phyloP scores from a whole-genome alignment of 2,888 invertebrate genomes.

The Leptopilina syphax region DNA sequence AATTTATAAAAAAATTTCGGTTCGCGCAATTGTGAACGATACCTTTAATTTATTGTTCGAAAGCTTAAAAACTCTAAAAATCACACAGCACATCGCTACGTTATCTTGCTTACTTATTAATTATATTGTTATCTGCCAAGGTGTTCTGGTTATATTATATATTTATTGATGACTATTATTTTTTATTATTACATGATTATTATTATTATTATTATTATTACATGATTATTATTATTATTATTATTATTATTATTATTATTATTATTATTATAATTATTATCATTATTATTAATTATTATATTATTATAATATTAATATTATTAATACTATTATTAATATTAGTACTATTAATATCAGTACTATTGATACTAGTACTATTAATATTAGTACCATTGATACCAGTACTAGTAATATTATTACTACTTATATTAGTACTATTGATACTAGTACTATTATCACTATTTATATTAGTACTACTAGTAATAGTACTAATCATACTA shows the following conservation, averaged over 20 bases:
- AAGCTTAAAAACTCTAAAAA: slow-evolving; percentile 41
- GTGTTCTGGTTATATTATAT: slow-evolving; percentile 77
- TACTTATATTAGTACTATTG: too few relatives aligned
- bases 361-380: too few relatives aligned
- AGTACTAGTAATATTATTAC: too few relatives aligned
- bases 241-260: slow-evolving; percentile 60
- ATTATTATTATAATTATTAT: slow-evolving; percentile 65
- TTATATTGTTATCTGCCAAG: slow-evolving; percentile 74
- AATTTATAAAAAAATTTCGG: slow-evolving; percentile 45
- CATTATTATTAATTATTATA: slow-evolving; percentile 35
- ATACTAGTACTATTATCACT: too few relatives aligned
- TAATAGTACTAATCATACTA: too few relatives aligned
- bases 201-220: slow-evolving; percentile 60
- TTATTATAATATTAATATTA: slow-evolving; percentile 59
- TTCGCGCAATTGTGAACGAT: slow-evolving; percentile 61
- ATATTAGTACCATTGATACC: too few relatives aligned
- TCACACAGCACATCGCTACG: slow-evolving; percentile 62
- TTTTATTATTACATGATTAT: slow-evolving; percentile 63
- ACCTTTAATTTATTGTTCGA: slow-evolving; percentile 25
- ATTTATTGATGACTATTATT: slow-evolving; percentile 74
- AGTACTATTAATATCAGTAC: too few relatives aligned
- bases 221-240: slow-evolving; percentile 61
- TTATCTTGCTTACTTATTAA: slow-evolving; percentile 76
- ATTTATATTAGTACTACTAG: too few relatives aligned
- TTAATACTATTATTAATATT: slow-evolving; percentile 66